Evolutionary conservation across 1,140 invertebrate species (phyloP).

Genomic region (Heliconius melpomene): DNA sequence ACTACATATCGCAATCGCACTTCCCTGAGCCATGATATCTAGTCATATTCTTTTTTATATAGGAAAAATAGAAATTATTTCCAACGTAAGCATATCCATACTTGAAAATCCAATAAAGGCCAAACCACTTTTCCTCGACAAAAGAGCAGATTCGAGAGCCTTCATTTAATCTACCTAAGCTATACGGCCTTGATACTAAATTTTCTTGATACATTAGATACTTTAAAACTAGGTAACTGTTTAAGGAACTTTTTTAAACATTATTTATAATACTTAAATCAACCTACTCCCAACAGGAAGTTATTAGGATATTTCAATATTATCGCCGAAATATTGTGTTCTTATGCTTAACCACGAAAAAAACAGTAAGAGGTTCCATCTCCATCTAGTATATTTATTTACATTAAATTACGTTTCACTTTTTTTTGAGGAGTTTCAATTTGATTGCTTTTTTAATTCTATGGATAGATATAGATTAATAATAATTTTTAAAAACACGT

Average conservation of each 20-base stretch:
- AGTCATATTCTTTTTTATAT: not conserved
- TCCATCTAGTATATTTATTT: no score
- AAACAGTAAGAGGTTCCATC: no score
- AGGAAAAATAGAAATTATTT: constrained; percentile 8
- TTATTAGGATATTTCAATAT: no score
- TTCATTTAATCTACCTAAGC: constrained; percentile 9
- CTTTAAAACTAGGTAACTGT: not conserved
- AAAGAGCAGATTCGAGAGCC: constrained; percentile 13
- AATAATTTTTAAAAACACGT: no score
- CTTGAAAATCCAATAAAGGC: constrained; percentile 9
- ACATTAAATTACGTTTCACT: no score
- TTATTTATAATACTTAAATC: not conserved
- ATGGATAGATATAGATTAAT: no score
- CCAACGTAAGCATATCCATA: not conserved
- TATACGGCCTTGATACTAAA: not conserved
- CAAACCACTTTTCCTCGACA: constrained; percentile 8
- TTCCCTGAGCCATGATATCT: not conserved
- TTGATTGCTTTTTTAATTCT: no score
- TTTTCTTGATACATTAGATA: not conserved
- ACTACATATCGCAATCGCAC: not conserved
- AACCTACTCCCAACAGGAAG: no score
- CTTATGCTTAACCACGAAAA: no score
- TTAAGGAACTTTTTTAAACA: not conserved
- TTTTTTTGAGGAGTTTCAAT: no score
- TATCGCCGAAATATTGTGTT: no score